Conservation (phyloP, 2,888 invertebrate genomes). For the Matsumyia berberina region DNA sequence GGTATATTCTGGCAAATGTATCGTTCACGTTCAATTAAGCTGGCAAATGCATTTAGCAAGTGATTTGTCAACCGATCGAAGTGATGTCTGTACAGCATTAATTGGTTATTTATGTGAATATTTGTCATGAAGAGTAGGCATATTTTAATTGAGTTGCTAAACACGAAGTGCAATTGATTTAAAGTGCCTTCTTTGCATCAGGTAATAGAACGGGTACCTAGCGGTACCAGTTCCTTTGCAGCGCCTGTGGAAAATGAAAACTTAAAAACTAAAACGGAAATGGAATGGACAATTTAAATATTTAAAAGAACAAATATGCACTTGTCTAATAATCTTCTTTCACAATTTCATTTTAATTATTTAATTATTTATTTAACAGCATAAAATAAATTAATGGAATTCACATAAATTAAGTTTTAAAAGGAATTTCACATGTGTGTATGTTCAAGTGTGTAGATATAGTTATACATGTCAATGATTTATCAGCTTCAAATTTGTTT, state of each 20-base stretch:
- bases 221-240: no score
- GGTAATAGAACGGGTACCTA: neutral
- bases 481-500: constrained; percentile 54
- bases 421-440: constrained; percentile 2
- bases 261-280: no score
- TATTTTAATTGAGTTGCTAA: constrained; percentile 69
- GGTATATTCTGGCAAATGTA: constrained; percentile 58
- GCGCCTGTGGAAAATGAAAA: no score
- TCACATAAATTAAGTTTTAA: constrained; percentile 44
- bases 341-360: constrained; percentile 47
- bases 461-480: constrained; percentile 37
- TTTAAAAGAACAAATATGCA: constrained; percentile 1
- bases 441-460: neutral
- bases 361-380: constrained; percentile 35
- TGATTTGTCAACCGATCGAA: constrained; percentile 73
- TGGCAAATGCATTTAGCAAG: constrained; percentile 73
- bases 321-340: constrained; percentile 41
- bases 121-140: constrained; percentile 54
- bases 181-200: constrained; percentile 6
- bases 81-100: constrained; percentile 51
- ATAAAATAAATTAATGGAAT: constrained; percentile 35
- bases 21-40: constrained; percentile 66
- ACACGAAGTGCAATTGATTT: constrained; percentile 33
- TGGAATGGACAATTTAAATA: no score
- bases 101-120: constrained; percentile 63